Percentiles rank a stretch among this genome's conserved stretches.
Conservation (phyloP, 2,888 invertebrate genomes). For the Anoncus sp. region DNA sequence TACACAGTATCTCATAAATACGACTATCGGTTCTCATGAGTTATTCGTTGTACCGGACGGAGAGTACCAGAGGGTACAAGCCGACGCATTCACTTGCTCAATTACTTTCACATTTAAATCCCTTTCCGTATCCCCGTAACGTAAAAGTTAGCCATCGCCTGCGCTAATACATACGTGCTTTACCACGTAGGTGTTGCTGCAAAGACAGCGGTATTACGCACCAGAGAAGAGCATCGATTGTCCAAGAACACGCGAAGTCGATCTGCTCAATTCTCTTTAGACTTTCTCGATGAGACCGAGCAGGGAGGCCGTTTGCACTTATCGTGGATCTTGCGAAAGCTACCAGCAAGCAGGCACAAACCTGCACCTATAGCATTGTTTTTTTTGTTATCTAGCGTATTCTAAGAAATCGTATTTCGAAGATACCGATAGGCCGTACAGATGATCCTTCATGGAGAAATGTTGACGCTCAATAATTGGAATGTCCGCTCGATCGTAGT, state of each 20-base stretch:
- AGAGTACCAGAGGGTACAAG: background rate
- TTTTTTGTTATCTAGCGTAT: background rate
- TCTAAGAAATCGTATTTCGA: conserved; percentile 22
- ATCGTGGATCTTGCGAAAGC: conserved; percentile 19
- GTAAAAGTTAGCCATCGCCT: conserved; percentile 30
- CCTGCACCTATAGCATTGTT: conserved; percentile 26
- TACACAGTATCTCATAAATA: too few species aligned
- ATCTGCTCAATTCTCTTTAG: conserved; percentile 40
- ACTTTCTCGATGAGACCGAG: conserved; percentile 36
- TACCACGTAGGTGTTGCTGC: conserved; percentile 9
- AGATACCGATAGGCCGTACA: conserved; percentile 33
- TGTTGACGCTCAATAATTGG: background rate
- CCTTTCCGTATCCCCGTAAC: conserved; percentile 10
- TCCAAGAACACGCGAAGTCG: conserved; percentile 30
- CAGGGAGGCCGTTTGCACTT: conserved; percentile 4
- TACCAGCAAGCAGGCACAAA: conserved; percentile 26
- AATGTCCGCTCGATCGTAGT: conserved; percentile 11
- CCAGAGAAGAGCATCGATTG: conserved; percentile 29
- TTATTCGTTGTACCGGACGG: background rate
- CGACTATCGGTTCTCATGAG: background rate
- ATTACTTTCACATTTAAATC: conserved; percentile 77
- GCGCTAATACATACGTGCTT: conserved; percentile 14
- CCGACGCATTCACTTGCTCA: conserved; percentile 56
- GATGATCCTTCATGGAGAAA: conserved; percentile 30
- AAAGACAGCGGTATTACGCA: background rate